Conservation (phyloP, 2,888 invertebrate species). For the Drosophila koepferae region DNA sequence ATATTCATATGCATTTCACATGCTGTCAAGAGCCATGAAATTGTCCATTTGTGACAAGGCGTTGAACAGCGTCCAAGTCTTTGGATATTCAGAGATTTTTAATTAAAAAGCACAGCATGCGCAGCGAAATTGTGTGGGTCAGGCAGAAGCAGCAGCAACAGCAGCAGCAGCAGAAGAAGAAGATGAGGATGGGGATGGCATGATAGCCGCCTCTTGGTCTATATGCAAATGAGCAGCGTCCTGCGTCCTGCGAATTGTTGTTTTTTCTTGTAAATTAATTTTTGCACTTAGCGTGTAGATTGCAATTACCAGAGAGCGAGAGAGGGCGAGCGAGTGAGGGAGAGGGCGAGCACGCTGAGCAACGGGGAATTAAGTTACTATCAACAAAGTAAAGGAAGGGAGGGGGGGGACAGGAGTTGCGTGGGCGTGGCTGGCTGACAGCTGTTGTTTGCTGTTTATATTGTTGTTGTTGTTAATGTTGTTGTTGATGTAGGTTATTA, state of each 20-base stretch:
- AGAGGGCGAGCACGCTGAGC: not conserved
- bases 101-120: constrained; percentile 54
- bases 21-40: constrained; percentile 35
- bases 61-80: constrained; percentile 23
- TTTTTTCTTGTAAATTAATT: constrained; percentile 66
- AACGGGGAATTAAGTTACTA: constrained; percentile 62
- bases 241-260: constrained; percentile 24
- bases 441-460: constrained; percentile 27
- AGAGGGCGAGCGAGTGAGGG: not conserved
- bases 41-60: constrained; percentile 41
- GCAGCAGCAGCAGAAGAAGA: not conserved
- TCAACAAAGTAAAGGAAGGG: constrained; percentile 7
- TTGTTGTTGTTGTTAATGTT: constrained; percentile 45
- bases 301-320: constrained; percentile 58
- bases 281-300: constrained; percentile 73
- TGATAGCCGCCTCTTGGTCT: not conserved
- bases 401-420: not conserved
- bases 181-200: not conserved
- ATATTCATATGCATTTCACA: constrained; percentile 1
- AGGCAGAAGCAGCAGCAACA: not conserved
- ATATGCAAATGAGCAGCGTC: constrained; percentile 46
- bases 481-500: constrained; percentile 60
- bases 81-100: constrained; percentile 33
- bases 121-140: not conserved
- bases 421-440: constrained; percentile 33